These are phyloP conservation scores for Phyllopteryx taeniolatus DNA, from an alignment of 2,113 vertebrate species.

Conservation along the genomic window DNA sequence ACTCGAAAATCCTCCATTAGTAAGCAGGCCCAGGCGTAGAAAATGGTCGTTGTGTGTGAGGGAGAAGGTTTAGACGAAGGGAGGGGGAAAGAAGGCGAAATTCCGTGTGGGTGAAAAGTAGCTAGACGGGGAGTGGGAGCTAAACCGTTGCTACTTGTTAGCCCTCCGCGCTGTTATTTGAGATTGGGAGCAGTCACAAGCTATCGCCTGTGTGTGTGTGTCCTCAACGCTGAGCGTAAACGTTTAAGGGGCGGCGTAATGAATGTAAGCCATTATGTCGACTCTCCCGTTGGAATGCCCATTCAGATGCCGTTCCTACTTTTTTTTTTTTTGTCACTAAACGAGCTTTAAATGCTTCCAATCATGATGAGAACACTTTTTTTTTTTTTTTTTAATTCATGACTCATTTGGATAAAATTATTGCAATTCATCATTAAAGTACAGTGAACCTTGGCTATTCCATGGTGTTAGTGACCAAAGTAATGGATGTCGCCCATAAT, in stretches of 20 bases:
- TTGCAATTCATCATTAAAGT: neutral
- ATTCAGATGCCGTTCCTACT: neutral
- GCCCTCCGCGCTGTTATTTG: constrained; percentile 77
- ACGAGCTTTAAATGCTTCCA: neutral
- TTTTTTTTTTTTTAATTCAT: no score
- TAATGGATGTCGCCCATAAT: no score
- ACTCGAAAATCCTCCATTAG: constrained; percentile 67
- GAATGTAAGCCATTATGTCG: constrained; percentile 75
- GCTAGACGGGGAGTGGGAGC: constrained; percentile 46
- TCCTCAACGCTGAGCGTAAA: constrained; percentile 77
- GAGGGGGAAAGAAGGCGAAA: constrained; percentile 41
- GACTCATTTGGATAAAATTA: neutral
- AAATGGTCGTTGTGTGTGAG: constrained; percentile 61
- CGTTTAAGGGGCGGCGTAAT: constrained; percentile 82
- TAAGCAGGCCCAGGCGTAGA: constrained; percentile 38
- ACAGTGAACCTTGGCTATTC: no score
- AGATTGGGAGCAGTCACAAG: constrained; percentile 81
- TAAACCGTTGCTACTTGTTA: constrained; percentile 55
- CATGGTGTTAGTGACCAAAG: no score
- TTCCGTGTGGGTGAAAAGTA: constrained; percentile 40
- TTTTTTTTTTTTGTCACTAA: neutral
- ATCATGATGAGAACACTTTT: neutral
- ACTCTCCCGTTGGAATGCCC: constrained; percentile 50
- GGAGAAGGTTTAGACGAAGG: constrained; percentile 18
- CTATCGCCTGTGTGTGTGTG: constrained; percentile 63